Evolutionary conservation across 2,888 invertebrate species (phyloP).

Genomic region (Acronicta psi): DNA sequence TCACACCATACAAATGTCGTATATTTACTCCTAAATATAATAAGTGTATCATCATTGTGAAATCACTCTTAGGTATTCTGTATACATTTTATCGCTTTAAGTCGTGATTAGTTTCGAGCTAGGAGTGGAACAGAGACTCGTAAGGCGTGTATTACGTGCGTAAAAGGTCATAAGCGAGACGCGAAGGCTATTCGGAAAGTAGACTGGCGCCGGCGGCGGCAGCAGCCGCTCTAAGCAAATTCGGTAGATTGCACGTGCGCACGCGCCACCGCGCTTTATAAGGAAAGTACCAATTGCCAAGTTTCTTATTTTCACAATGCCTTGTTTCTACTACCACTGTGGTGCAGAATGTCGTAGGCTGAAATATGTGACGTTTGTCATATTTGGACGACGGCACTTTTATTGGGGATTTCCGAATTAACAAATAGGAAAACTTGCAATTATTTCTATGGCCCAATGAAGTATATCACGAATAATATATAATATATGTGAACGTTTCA

Average conservation of each 20-base stretch:
- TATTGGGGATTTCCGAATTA: background rate
- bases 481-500: no score
- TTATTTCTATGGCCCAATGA: background rate
- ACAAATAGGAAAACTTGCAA: background rate
- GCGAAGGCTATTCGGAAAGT: conserved; percentile 87
- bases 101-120: conserved; percentile 70
- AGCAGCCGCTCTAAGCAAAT: conserved; percentile 78
- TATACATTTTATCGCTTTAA: conserved; percentile 49
- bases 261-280: conserved; percentile 38
- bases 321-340: conserved; percentile 32
- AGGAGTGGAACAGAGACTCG: conserved; percentile 71
- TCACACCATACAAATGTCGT: conserved; percentile 39
- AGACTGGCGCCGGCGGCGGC: conserved; percentile 79
- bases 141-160: conserved; percentile 76
- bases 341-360: conserved; percentile 17
- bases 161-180: conserved; percentile 88
- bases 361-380: background rate
- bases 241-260: conserved; percentile 74
- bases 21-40: conserved; percentile 26
- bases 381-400: background rate
- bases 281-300: conserved; percentile 51
- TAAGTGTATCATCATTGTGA: conserved; percentile 31
- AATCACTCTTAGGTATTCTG: conserved; percentile 55
- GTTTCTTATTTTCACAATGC: conserved; percentile 44
- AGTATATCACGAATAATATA: no score